Conservation (phyloP, 1,140 invertebrate species). For the Cryptotermes secundus region DNA sequence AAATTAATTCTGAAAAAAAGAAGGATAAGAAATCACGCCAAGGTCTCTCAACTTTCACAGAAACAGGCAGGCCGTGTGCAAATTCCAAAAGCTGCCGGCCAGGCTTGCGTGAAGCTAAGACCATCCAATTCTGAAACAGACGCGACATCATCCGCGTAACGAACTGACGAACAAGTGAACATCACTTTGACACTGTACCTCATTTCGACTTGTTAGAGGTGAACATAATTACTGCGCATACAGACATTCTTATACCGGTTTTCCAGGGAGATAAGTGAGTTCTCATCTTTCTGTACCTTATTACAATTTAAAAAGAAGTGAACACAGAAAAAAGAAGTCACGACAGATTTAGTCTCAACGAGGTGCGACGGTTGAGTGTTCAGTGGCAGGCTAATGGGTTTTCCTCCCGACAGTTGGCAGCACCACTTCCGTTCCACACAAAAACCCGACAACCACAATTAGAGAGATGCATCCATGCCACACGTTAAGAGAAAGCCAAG, state of each 20-base stretch:
- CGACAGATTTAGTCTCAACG: conserved; percentile 15
- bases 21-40: too few relatives aligned
- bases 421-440: background rate
- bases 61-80: too few relatives aligned
- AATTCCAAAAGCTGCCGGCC: too few relatives aligned
- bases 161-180: too few relatives aligned
- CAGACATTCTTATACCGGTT: background rate
- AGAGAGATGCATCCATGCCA: background rate
- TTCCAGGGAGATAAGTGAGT: background rate
- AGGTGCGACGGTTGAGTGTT: background rate
- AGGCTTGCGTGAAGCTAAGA: too few relatives aligned
- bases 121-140: too few relatives aligned
- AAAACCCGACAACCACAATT: background rate
- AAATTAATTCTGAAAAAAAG: too few relatives aligned
- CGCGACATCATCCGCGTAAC: too few relatives aligned
- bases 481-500: too few relatives aligned
- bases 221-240: background rate
- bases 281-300: conserved; percentile 8
- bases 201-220: background rate
- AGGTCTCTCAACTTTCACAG: too few relatives aligned
- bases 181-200: background rate
- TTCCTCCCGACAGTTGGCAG: background rate
- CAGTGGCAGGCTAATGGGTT: background rate
- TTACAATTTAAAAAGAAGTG: background rate
- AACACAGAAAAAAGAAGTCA: background rate